Evolutionary conservation across 1,140 invertebrate species (phyloP).

Genomic region (Papilio polyxenes): DNA sequence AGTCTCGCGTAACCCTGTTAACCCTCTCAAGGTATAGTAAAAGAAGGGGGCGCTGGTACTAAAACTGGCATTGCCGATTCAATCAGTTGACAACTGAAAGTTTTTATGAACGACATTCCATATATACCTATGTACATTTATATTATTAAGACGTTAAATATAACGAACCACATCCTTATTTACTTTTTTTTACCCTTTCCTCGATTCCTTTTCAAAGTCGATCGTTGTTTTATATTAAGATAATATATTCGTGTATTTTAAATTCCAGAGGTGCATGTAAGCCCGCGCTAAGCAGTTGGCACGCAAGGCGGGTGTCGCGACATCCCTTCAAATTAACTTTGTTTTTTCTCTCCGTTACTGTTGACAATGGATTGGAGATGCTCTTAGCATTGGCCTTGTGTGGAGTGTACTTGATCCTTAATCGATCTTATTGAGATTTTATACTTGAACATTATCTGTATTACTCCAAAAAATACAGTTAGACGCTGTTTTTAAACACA

Average conservation of each 20-base stretch:
- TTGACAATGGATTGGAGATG: conserved; percentile 41
- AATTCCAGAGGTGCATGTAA: conserved; percentile 39
- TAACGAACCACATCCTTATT: too few species aligned
- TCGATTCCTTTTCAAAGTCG: not conserved
- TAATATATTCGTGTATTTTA: not conserved
- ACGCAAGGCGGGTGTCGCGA: conserved; percentile 39
- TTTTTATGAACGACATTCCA: too few species aligned
- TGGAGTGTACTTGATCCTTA: not conserved
- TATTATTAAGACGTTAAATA: too few species aligned
- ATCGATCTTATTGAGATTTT: not conserved
- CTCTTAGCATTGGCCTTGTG: not conserved
- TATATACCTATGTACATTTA: too few species aligned
- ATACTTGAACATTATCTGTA: not conserved
- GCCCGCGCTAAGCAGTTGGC: conserved; percentile 40
- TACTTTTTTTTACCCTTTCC: too few species aligned
- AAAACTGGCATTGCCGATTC: too few species aligned
- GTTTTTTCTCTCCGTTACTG: conserved; percentile 41
- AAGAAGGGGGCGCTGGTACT: too few species aligned
- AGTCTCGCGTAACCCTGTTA: too few species aligned
- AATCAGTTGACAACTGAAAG: too few species aligned
- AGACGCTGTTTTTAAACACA: too few species aligned
- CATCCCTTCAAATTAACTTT: conserved; percentile 56
- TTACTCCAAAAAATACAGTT: too few species aligned
- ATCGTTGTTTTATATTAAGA: not conserved
- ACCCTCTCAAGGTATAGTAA: too few species aligned